Base-by-base conservation (phyloP, 2,888 invertebrate genomes). In the Ischnura elegans region DNA sequence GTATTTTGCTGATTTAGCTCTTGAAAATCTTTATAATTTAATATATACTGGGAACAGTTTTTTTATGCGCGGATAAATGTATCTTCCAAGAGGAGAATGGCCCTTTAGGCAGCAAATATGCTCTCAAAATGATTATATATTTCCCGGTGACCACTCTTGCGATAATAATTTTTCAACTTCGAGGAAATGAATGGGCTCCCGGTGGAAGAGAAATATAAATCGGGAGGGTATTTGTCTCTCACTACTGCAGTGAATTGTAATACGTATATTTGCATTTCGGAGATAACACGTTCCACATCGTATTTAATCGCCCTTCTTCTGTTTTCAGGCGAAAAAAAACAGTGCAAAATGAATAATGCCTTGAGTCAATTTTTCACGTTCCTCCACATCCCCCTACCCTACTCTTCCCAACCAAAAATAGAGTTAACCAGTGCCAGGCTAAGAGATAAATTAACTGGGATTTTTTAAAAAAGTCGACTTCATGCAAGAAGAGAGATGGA, bases 401-500 rank as follows among this genome's bases (percentile, higher is more conserved):
- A n/a, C n/a, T n/a, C 16, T 36, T n/a, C 76, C 36, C 76, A 36
- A 36, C 76, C 76, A 76, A 76, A 76, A 76, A 76, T 76, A 25
- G 86, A 86, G 86, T 86, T 86, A 86, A 86, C 86, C 45, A 86
- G 19, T 10, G n/a, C 45, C 61, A n/a, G 86, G 45, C 46, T 46
- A 86, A 86, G 86, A 86, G 86, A 86, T 43, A 86, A 46, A 86
- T 86, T 86, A 86, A 86, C 86, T 86, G 45, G 86, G 86, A 86
- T 86, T 86, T 76, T 21, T 76, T 45, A 86, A 86, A 86, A 86
- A 86, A 86, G 86, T 86, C n/a, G 3, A 86, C 45, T 86, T 45
- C 86, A 86, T 86, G 46, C 86, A 86, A 86, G 45, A n/a, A 86
- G 86, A n/a, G 86, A n/a, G 86, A 86, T 45, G n/a, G 45, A n/a